Evolutionary conservation across 2,113 vertebrate species (phyloP).

Genomic region (Leptodactylus fuscus): DNA sequence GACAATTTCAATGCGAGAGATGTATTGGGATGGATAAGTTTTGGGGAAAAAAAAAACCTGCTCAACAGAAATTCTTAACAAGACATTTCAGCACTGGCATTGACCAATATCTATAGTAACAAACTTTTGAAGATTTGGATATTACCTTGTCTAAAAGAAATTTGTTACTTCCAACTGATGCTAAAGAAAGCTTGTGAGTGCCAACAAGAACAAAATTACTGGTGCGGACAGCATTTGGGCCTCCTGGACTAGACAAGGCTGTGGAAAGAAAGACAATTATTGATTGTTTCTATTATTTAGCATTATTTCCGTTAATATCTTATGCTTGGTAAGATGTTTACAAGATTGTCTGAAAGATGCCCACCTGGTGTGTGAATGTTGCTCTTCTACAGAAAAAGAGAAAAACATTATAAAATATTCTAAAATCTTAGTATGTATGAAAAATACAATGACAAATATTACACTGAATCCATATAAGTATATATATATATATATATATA

Average conservation of each 20-base stretch:
- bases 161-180: constrained; percentile 84
- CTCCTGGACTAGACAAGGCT: constrained; percentile 91
- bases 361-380: constrained; percentile 88
- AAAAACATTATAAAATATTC: constrained; percentile 40
- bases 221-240: constrained; percentile 87
- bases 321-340: neutral
- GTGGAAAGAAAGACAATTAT: constrained; percentile 24
- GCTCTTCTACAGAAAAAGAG: constrained; percentile 80
- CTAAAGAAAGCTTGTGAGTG: constrained; percentile 82
- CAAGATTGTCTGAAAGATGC: constrained; percentile 33
- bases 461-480: too few species aligned
- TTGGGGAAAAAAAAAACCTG: too few species aligned
- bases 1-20: too few species aligned
- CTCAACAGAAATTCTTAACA: too few species aligned
- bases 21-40: too few species aligned
- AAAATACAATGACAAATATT: too few species aligned
- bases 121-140: too few species aligned
- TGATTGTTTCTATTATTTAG: neutral
- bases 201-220: constrained; percentile 90
- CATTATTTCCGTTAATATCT: neutral
- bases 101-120: too few species aligned
- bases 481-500: too few species aligned
- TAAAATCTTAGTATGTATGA: neutral
- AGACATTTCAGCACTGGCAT: too few species aligned
- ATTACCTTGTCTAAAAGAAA: constrained; percentile 93